A percentile compares a stretch with the other conserved stretches of the same genome.
Conservation (phyloP, 2,888 invertebrate species). For the Lypha dubia region DNA sequence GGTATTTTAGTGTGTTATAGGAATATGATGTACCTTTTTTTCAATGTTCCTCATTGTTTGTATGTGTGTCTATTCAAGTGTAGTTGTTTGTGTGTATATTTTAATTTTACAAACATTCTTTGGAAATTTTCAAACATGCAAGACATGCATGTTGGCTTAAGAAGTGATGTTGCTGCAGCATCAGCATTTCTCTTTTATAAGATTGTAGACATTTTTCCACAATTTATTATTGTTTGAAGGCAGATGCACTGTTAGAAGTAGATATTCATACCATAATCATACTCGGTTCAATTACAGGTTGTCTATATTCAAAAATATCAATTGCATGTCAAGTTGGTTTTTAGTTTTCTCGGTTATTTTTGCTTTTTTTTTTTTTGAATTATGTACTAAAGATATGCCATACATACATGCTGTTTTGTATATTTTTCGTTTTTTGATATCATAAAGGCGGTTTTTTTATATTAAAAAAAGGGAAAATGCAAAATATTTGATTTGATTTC, state of each 20-base stretch:
- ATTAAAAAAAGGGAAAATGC: background rate
- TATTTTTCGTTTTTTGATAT: background rate
- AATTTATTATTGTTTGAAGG: slow-evolving; percentile 29
- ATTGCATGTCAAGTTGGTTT: slow-evolving; percentile 64
- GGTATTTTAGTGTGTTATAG: slow-evolving; percentile 60
- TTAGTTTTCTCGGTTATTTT: too few relatives aligned
- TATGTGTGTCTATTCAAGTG: background rate
- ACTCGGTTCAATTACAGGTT: slow-evolving; percentile 39
- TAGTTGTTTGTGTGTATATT: too few relatives aligned
- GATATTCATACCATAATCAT: background rate
- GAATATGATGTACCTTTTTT: slow-evolving; percentile 37
- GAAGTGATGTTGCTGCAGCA: slow-evolving; percentile 21
- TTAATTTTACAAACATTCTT: slow-evolving; percentile 25
- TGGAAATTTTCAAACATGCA: slow-evolving; percentile 64
- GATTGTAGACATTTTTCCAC: slow-evolving; percentile 52
- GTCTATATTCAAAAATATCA: slow-evolving; percentile 59
- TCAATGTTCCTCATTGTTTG: background rate
- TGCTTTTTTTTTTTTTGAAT: background rate
- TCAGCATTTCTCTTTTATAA: slow-evolving; percentile 39
- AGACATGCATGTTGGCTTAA: slow-evolving; percentile 57
- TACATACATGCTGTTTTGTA: background rate
- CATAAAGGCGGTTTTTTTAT: background rate
- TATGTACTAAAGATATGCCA: too few relatives aligned
- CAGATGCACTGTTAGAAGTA: background rate
- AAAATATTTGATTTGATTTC: background rate